Base-by-base conservation (phyloP, 2,888 invertebrate genomes). In the Amphipyra berbera region DNA sequence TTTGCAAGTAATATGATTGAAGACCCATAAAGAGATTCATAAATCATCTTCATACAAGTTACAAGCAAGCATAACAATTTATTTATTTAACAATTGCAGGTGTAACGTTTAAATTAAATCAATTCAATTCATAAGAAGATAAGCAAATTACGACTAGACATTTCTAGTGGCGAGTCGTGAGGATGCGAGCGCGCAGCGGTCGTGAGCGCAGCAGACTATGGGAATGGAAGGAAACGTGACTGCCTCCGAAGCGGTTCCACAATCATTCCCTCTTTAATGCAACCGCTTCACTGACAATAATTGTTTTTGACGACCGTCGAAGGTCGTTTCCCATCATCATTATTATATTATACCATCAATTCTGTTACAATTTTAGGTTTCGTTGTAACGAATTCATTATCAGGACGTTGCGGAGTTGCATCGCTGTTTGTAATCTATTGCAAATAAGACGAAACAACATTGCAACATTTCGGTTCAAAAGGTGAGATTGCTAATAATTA, bases 211-310 rank as follows among this genome's bases (percentile, higher is more conserved):
- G 42, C 33, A 50, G 56, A 40, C 64, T 53, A 71, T 81, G 81
- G 75, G 83, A 82, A 81, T 62, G 60, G 54, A 61, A 52, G 52
- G 60, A 75, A 74, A 73, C 83, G 83, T 83, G 83, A 82, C 74
- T 68, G 57, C 66, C 65, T 69, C 56, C 35, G 50, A 59, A 63
- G 48, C 45, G 67, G 63, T 80, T 74, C 68, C 60, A 73, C 70
- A 78, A 72, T 61, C 63, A 73, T 58, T 48, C 52, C 65, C 61
- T 63, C 63, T 69, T 69, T 66, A 61, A 46, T 61, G 54, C 71
- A 66, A 65, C 63, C 57, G 54, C 55, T 33, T 48, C 41, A 52
- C 67, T 61, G 50, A 57, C 53, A 60, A 67, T 73, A 60, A 67
- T 73, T 65, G 60, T 62, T 52, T 73, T 61, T 71, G 62, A 70